Evolutionary conservation across 2,888 invertebrate genomes (phyloP), one percentile per base, ranked within the genome.

Genomic region (Lithophane semibrunnea): DNA sequence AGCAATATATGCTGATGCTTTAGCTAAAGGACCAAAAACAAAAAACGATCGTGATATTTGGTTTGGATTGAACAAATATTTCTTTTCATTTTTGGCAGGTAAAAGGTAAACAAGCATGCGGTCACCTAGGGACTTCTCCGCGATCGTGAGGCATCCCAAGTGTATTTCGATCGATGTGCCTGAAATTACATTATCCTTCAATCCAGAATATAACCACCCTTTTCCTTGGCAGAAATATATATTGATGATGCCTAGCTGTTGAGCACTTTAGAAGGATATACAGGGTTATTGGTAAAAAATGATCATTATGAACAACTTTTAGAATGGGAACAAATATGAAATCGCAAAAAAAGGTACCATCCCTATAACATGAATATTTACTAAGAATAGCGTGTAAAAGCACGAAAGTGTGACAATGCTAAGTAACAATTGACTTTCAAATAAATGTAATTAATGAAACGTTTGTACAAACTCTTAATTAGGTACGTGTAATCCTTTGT

Each of bases 401-500:
- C 52, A 65, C 74, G 75, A 52, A 65, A 65, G 24, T 65, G 13
- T 74, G 8, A 65, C 64, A 81, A 65, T 58, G 37, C 52, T 24
- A 63, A 79, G 37, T 49, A 81, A 73, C 24, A 75, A 69, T 69
- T 65, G 69, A 75, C 56, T 82, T 66, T 65, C 37, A 75, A 67
- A 65, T 68, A 54, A 72, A 63, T 61, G 10, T 61, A 58, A 70
- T 79, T 44, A 65, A n/a, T 37, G 16, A 68, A 66, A 69, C 52
- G 13, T 37, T 69, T 24, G 37, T 56, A 44, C 21, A 61, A 68
- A 67, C 47, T 64, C 44, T 49, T 76, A 76, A 85, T 68, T 85
- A n/a, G n/a, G n/a, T n/a, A 49, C 60, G 37, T 24, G 61, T 68
- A 69, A 65, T 81, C 63, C 70, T 73, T 73, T 77, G 73, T 77